Evolutionary conservation across 2,797 vertebrate species (phyloP).

Genomic region (Nyctalus aviator): DNA sequence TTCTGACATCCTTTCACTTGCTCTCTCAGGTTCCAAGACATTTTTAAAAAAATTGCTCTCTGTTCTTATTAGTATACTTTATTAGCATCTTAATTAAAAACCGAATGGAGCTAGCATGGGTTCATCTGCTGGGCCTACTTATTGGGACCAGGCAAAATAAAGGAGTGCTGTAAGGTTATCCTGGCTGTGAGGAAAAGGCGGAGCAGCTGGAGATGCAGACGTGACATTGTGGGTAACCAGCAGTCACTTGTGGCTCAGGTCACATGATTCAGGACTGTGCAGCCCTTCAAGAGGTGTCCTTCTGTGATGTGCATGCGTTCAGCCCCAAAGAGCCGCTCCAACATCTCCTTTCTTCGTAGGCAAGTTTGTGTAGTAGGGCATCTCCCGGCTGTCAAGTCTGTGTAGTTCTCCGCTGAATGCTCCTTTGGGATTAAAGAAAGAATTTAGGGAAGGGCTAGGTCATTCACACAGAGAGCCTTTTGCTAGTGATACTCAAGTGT

Average conservation of each 20-base stretch:
- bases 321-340: not conserved
- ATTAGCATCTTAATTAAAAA: slow-evolving; percentile 68
- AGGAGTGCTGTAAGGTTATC: not conserved
- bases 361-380: not conserved
- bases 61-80: slow-evolving; percentile 21
- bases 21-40: slow-evolving; percentile 61
- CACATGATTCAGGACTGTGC: not conserved
- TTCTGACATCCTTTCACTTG: slow-evolving; percentile 53
- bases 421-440: not conserved
- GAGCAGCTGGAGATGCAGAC: not conserved
- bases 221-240: not conserved
- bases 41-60: not conserved
- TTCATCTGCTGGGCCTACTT: not conserved
- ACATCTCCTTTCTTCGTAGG: not conserved
- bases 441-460: not conserved
- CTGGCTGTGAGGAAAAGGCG: not conserved
- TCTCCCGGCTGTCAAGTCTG: not conserved
- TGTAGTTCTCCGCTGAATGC: not conserved
- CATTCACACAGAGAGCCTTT: not conserved
- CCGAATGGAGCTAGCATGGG: not conserved
- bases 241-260: not conserved
- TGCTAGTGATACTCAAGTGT: not conserved
- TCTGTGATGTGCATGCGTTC: not conserved
- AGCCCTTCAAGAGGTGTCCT: not conserved
- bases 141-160: not conserved